These are phyloP conservation scores for Otis tarda DNA, from an alignment of 2,113 vertebrate genomes.

Conservation along the genomic window DNA sequence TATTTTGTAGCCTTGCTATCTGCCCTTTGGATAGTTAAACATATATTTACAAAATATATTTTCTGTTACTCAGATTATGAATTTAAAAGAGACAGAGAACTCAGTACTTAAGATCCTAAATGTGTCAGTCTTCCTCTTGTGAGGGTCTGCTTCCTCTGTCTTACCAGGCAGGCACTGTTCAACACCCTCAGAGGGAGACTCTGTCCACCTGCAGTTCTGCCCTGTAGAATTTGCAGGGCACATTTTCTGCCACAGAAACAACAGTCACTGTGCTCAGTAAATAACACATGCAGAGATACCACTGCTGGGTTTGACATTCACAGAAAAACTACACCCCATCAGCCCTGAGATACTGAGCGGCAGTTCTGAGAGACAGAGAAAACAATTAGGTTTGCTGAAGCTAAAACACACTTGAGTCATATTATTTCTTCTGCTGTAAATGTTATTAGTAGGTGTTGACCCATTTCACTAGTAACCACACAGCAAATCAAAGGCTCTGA, in stretches of 20 bases:
- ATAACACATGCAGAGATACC: neutral
- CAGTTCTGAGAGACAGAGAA: neutral
- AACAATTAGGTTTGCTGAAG: conserved; percentile 32
- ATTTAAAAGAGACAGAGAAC: neutral
- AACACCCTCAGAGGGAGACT: neutral
- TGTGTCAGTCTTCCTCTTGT: neutral
- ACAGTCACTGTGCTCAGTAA: neutral
- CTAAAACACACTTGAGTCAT: conserved; percentile 15
- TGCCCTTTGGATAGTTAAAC: neutral
- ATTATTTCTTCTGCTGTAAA: conserved; percentile 26
- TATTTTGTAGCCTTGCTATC: neutral
- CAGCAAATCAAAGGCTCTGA: conserved; percentile 25
- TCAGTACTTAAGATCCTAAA: neutral
- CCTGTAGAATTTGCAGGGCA: neutral
- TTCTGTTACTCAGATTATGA: neutral
- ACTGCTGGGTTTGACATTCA: neutral
- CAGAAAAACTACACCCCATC: neutral
- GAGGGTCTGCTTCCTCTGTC: neutral
- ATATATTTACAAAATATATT: neutral
- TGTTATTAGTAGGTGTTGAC: conserved; percentile 54
- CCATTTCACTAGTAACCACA: neutral
- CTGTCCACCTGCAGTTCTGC: neutral
- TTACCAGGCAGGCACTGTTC: neutral
- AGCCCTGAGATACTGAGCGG: neutral
- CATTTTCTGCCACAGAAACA: neutral